Evolutionary conservation across 2,888 invertebrate genomes (phyloP).

Genomic region (Tuta absoluta): DNA sequence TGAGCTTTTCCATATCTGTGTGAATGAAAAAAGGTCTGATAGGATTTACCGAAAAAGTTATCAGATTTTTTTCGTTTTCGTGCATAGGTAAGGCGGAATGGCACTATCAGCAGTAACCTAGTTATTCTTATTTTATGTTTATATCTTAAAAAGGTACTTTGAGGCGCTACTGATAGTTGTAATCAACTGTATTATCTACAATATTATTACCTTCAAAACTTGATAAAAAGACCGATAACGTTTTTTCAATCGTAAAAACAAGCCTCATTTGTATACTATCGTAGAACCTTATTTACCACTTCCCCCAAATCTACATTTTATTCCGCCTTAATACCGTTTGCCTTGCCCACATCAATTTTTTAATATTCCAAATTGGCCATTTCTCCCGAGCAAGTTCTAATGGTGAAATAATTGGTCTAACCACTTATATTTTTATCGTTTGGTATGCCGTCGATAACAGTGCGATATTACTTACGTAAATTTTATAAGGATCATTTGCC

Average conservation of each 20-base stretch:
- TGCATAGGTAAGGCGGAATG: too few species aligned
- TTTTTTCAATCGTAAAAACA: background rate
- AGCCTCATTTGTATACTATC: background rate
- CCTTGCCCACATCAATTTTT: conserved; percentile 40
- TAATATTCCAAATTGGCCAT: conserved; percentile 55
- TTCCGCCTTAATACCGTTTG: conserved; percentile 19
- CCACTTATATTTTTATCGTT: conserved; percentile 51
- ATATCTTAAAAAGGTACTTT: too few species aligned
- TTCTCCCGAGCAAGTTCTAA: conserved; percentile 57
- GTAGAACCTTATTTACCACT: conserved; percentile 1
- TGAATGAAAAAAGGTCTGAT: too few species aligned
- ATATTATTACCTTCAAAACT: too few species aligned
- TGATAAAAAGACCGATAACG: too few species aligned
- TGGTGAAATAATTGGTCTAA: conserved; percentile 63
- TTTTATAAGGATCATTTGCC: conserved; percentile 37
- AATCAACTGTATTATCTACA: too few species aligned
- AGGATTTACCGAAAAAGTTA: too few species aligned
- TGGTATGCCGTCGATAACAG: conserved; percentile 46
- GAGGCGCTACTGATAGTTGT: too few species aligned
- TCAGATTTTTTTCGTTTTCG: too few species aligned
- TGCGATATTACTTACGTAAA: conserved; percentile 40
- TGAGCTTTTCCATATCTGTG: too few species aligned
- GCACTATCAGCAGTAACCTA: too few species aligned
- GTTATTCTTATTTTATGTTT: too few species aligned
- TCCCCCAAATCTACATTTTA: conserved; percentile 7